Conservation (phyloP, 1,140 invertebrate genomes). For the Mizuhopecten yessoensis region DNA sequence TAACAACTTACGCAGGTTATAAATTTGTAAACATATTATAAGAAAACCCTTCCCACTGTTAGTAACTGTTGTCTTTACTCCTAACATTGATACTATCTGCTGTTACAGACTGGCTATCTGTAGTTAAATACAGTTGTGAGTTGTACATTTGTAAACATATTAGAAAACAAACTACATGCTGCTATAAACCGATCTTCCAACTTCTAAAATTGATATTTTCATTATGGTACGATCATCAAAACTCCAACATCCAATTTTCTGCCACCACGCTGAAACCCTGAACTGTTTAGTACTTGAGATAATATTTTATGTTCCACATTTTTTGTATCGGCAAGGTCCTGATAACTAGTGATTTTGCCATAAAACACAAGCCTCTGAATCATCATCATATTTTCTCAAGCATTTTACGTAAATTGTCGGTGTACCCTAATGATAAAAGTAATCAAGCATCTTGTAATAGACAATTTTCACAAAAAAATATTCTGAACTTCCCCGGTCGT, state of each 20-base stretch:
- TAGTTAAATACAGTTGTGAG: constrained; percentile 27
- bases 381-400: constrained; percentile 39
- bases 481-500: neutral
- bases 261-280: constrained; percentile 5
- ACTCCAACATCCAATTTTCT: constrained; percentile 26
- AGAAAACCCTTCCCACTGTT: neutral
- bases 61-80: neutral
- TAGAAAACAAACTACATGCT: neutral
- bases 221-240: neutral
- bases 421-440: neutral
- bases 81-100: neutral
- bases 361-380: constrained; percentile 17
- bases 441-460: constrained; percentile 34
- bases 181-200: neutral
- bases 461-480: constrained; percentile 35
- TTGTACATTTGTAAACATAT: constrained; percentile 17
- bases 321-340: constrained; percentile 23
- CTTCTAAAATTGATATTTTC: constrained; percentile 39
- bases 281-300: constrained; percentile 9
- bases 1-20: neutral
- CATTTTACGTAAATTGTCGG: constrained; percentile 32
- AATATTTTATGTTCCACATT: constrained; percentile 29
- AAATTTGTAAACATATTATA: constrained; percentile 35
- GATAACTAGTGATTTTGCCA: constrained; percentile 16
- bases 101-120: neutral